These are phyloP conservation scores for Caenorhabditis briggsae DNA, from an alignment of 1,140 invertebrate genomes.

Conservation along the genomic window DNA sequence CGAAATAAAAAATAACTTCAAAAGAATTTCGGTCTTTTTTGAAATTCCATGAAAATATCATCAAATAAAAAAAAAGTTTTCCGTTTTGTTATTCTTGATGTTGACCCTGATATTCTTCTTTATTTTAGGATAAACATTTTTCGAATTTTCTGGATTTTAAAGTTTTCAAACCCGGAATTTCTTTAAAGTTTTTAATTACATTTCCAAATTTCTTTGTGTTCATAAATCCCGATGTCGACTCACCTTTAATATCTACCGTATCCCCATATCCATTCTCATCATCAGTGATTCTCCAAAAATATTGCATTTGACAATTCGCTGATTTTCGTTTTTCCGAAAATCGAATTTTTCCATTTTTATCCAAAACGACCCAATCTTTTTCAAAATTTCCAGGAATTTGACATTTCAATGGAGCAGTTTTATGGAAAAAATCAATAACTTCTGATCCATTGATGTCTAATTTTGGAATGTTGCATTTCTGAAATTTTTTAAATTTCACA, in stretches of 20 bases:
- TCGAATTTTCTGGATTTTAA: too few species aligned
- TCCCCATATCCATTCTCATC: conserved; percentile 11
- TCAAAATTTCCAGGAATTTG: conserved; percentile 9
- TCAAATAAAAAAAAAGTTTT: too few species aligned
- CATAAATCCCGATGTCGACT: background rate
- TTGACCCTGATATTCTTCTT: too few species aligned
- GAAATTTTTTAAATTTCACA: too few species aligned
- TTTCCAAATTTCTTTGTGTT: too few species aligned
- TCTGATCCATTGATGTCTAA: conserved; percentile 64
- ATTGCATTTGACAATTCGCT: conserved; percentile 61
- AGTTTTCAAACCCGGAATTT: too few species aligned
- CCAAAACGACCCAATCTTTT: conserved; percentile 60
- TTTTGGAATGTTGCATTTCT: conserved; percentile 64
- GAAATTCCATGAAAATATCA: too few species aligned
- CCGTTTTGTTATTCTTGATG: too few species aligned
- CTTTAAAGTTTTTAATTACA: too few species aligned
- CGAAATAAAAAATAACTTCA: too few species aligned
- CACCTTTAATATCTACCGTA: background rate
- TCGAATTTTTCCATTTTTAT: conserved; percentile 56
- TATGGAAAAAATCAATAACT: conserved; percentile 64
- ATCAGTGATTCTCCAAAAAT: conserved; percentile 50
- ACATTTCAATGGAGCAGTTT: conserved; percentile 59
- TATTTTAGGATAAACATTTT: too few species aligned
- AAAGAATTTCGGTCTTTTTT: too few species aligned
- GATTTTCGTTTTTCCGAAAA: conserved; percentile 1